These are phyloP conservation scores for Iselma pallidipennis DNA, from an alignment of 2,888 invertebrate species.

Conservation along the genomic window DNA sequence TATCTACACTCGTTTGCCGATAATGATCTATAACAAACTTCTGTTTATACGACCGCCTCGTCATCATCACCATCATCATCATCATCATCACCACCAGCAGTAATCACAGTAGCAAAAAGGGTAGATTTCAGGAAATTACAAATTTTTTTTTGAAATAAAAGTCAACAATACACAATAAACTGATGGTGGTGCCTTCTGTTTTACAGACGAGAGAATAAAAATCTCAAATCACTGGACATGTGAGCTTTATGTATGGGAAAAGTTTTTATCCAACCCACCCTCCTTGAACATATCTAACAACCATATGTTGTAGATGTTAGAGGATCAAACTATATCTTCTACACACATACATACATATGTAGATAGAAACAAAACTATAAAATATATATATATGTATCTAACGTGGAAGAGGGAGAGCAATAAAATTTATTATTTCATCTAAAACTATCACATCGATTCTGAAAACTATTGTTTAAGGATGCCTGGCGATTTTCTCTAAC, in stretches of 20 bases:
- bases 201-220: neutral
- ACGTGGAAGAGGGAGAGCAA: constrained; percentile 8
- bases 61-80: constrained; percentile 29
- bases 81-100: neutral
- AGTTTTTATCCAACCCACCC: neutral
- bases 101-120: neutral
- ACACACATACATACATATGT: neutral
- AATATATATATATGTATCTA: constrained; percentile 7
- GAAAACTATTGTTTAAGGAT: constrained; percentile 16
- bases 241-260: constrained; percentile 6
- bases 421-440: constrained; percentile 24
- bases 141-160: neutral
- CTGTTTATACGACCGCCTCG: constrained; percentile 31
- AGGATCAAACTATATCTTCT: neutral
- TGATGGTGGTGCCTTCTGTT: neutral
- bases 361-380: constrained; percentile 6
- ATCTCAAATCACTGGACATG: constrained; percentile 1
- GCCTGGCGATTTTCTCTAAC: constrained; percentile 11
- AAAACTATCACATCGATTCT: constrained; percentile 18
- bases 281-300: neutral
- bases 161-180: neutral
- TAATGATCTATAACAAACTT: constrained; percentile 48
- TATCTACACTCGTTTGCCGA: constrained; percentile 44
- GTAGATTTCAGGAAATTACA: neutral
- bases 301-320: neutral